Conservation (phyloP, 2,797 vertebrate species). For the Phoxinus dragarum region DNA sequence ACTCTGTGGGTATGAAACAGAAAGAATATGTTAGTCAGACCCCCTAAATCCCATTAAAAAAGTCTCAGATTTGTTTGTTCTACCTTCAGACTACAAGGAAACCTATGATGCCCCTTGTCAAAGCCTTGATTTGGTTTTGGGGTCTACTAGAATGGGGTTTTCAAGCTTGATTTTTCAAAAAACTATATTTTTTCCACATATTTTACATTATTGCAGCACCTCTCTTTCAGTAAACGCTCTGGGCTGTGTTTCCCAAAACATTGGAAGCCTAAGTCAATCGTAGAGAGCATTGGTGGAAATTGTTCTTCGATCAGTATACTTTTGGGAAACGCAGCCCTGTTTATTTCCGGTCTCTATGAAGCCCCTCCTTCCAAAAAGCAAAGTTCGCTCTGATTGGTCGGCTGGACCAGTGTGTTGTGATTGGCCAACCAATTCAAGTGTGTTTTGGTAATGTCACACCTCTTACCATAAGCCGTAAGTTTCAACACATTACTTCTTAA, state of each 20-base stretch:
- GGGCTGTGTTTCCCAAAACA: too few species aligned
- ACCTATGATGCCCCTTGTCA: not conserved
- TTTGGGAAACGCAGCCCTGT: not conserved
- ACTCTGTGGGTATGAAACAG: constrained; percentile 71
- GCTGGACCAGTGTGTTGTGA: not conserved
- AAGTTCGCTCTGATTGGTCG: not conserved
- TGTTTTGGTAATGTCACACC: not conserved
- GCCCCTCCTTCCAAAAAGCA: not conserved
- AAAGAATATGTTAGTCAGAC: not conserved
- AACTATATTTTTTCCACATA: not conserved
- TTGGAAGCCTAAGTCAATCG: too few species aligned
- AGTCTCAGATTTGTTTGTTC: not conserved
- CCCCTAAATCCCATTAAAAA: not conserved
- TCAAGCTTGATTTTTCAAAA: not conserved
- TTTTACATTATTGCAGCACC: not conserved
- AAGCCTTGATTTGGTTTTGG: not conserved
- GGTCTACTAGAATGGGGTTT: not conserved
- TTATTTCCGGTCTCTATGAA: not conserved
- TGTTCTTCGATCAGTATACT: too few species aligned
- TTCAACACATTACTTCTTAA: not conserved
- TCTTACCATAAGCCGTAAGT: not conserved
- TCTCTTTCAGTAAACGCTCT: not conserved
- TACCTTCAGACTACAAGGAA: not conserved
- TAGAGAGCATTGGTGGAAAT: too few species aligned
- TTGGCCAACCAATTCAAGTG: not conserved